Evolutionary conservation across 2,888 invertebrate genomes (phyloP), one percentile per base, ranked within the genome.

Genomic region (Drosophila meridionalis): DNA sequence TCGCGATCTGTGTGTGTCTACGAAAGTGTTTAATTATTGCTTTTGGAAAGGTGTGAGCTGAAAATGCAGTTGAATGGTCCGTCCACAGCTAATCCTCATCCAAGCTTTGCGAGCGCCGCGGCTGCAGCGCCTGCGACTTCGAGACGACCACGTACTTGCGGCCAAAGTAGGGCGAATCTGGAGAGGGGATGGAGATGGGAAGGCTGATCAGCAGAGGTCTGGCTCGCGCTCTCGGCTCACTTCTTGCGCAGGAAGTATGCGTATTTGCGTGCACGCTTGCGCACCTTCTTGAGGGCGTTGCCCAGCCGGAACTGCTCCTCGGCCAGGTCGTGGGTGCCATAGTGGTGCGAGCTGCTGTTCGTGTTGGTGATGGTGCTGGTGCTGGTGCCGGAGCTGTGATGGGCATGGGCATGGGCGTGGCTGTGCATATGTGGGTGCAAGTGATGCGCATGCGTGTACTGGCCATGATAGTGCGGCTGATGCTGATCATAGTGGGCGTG

Each of bases 211-310:
- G 69, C 64, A 56, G 58, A 57, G n/a, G 60, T 67, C 61, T 55
- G 40, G 50, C 52, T 59, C 45, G 30, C 45, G 26, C n/a, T 34
- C 57, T n/a, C 40, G 12, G 40, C 68, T 89, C 89, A 93, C 82
- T 93, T 93, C 78, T 92, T 93, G 82, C 92, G 93, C 76, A 93
- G 83, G 73, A 92, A 93, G 52, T 93, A 93, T 50, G 93, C 92
- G 88, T 92, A 93, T 88, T 93, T 93, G 81, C 93, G 92, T 79
- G 93, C 93, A 73, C 93, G 92, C 82, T 91, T 93, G 79, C 93
- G 91, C 65, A 93, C 93, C 73, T 89, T 85, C 71, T 90, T 92
- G 26, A 93, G 80, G 66, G 93, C 93, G 68, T 87, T 92, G 70
- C 92, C 90, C 76, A 93, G 80, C 76, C 92, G 93, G 73, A 92